Percentiles rank a stretch among this genome's conserved stretches.
Conservation (phyloP, 2,888 invertebrate genomes). For the Erpobdella octoculata region DNA sequence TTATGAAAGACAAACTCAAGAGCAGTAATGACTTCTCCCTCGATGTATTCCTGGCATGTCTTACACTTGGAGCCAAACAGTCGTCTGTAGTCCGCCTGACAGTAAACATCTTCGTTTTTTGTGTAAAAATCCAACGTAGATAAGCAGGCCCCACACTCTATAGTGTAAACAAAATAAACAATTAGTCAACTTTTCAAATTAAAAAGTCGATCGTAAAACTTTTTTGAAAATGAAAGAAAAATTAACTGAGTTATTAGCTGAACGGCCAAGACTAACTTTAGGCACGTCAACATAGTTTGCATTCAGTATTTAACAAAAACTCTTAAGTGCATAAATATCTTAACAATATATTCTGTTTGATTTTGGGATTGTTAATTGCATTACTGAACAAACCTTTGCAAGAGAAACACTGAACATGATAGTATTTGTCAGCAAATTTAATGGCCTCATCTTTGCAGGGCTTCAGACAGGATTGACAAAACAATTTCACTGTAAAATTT, state of each 20-base stretch:
- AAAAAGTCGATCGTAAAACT: too few relatives aligned
- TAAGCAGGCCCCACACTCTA: constrained; percentile 6
- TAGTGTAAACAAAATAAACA: too few relatives aligned
- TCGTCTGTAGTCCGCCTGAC: constrained; percentile 6
- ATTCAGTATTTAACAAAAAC: too few relatives aligned
- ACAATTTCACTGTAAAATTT: constrained; percentile 2
- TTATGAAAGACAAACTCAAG: constrained; percentile 19
- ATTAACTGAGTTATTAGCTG: too few relatives aligned
- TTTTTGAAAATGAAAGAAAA: too few relatives aligned
- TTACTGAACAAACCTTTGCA: constrained; percentile 9
- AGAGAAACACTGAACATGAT: constrained; percentile 11
- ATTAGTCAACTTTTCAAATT: too few relatives aligned
- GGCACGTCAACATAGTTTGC: too few relatives aligned
- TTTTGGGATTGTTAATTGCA: neutral
- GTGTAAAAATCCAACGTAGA: constrained; percentile 1
- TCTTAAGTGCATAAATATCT: neutral
- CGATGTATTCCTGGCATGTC: neutral
- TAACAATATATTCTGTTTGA: neutral
- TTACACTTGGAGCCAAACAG: constrained; percentile 1
- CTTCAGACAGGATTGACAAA: neutral
- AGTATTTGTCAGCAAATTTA: constrained; percentile 16
- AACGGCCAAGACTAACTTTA: too few relatives aligned
- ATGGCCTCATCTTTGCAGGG: constrained; percentile 16
- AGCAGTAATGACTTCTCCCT: constrained; percentile 18
- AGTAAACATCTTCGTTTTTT: constrained; percentile 13